A percentile compares a stretch with the other conserved stretches of the same genome.
phyloP scores from a whole-genome alignment of 2,797 vertebrate species.

The Pogoniulus pusillus region DNA sequence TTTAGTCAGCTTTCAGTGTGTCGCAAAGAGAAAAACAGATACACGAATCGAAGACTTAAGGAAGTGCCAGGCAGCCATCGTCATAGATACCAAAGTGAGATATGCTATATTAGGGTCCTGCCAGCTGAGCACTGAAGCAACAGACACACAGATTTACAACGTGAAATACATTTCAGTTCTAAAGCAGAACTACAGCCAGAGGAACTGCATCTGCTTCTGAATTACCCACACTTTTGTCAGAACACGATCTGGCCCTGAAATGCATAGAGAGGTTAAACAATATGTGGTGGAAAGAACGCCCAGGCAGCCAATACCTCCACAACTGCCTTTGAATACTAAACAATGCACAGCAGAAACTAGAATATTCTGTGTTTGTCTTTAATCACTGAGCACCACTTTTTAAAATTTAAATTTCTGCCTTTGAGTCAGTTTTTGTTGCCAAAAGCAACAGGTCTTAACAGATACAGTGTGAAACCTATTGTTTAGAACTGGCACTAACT shows the following conservation, averaged over 20 bases:
- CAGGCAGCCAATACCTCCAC: conserved; percentile 14
- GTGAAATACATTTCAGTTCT: not conserved
- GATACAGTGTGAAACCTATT: conserved; percentile 67
- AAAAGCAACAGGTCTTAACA: conserved; percentile 74
- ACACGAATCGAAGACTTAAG: not conserved
- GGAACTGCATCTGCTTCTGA: not conserved
- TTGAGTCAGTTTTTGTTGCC: conserved; percentile 57
- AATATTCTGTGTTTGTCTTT: conserved; percentile 50
- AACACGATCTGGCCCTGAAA: not conserved
- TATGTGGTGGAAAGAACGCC: not conserved
- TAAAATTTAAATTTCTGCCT: conserved; percentile 57
- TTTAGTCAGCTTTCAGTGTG: not conserved
- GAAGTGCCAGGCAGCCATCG: not conserved
- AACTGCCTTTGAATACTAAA: conserved; percentile 23
- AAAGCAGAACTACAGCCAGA: not conserved
- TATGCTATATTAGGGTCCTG: not conserved
- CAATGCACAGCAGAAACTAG: conserved; percentile 18
- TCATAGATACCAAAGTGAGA: not conserved
- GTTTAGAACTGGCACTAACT: conserved; percentile 66
- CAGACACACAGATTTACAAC: not conserved
- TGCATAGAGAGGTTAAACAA: conserved; percentile 4
- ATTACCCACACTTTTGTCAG: not conserved
- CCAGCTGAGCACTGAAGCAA: not conserved
- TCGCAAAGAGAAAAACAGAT: not conserved
- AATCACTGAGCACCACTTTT: conserved; percentile 34